A percentile compares a stretch with the other conserved stretches of the same genome.
Conservation (phyloP, 2,113 vertebrate genomes). For the Scomber colias region DNA sequence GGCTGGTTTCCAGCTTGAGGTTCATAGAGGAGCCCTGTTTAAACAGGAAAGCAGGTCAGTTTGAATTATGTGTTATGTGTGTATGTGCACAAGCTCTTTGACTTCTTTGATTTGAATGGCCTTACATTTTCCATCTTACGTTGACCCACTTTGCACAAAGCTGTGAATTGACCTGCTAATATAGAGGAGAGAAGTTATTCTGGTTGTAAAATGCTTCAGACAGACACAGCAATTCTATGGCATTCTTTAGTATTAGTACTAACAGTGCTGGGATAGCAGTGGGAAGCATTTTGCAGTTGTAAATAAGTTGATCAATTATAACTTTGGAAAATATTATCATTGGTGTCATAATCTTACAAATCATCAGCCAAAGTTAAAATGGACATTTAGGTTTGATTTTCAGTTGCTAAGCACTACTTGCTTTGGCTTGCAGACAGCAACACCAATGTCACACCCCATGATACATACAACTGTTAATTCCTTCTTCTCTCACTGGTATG, state of each 20-base stretch:
- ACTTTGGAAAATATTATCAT: too few relatives aligned
- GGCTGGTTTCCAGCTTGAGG: conserved; percentile 41
- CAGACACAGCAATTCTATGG: too few relatives aligned
- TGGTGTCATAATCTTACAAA: too few relatives aligned
- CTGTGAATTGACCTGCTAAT: not conserved
- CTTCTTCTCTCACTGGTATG: not conserved
- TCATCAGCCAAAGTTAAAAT: too few relatives aligned
- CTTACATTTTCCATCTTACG: conserved; percentile 12
- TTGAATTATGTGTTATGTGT: conserved; percentile 36
- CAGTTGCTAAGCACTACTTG: not conserved
- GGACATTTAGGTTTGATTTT: too few relatives aligned
- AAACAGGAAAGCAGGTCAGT: conserved; percentile 54
- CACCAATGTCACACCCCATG: not conserved
- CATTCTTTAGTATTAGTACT: too few relatives aligned
- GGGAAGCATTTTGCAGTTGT: too few relatives aligned
- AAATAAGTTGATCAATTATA: too few relatives aligned
- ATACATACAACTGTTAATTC: not conserved
- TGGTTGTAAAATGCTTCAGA: not conserved
- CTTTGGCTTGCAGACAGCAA: not conserved
- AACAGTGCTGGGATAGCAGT: too few relatives aligned
- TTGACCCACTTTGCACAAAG: conserved; percentile 48
- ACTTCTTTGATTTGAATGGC: conserved; percentile 12
- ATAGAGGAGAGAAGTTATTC: not conserved
- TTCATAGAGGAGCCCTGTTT: conserved; percentile 43
- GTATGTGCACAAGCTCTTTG: not conserved